Conservation (phyloP, 2,113 vertebrate species). For the Etheostoma spectabile region DNA sequence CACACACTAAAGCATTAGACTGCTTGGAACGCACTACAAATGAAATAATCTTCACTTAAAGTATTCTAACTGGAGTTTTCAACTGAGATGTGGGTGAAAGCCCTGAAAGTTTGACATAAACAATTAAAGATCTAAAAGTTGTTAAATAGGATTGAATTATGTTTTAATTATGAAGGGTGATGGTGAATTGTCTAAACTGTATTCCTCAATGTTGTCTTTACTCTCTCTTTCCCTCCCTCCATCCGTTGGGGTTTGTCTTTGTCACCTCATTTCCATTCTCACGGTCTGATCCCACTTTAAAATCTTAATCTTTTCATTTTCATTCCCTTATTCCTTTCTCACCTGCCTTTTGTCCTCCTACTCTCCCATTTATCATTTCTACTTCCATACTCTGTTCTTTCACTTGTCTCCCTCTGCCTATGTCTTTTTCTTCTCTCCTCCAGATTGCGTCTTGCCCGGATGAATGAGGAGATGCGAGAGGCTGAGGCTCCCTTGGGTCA, state of each 20-base stretch:
- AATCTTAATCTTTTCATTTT: neutral
- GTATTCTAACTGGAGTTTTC: neutral
- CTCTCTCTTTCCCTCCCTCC: neutral
- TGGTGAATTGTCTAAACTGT: neutral
- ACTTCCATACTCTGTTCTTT: neutral
- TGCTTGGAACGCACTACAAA: neutral
- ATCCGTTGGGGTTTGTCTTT: neutral
- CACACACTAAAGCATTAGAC: neutral
- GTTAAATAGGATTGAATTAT: neutral
- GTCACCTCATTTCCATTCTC: neutral
- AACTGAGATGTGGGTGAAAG: neutral
- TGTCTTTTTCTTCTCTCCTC: neutral
- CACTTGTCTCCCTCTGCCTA: neutral
- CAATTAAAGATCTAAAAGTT: neutral
- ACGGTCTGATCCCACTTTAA: neutral
- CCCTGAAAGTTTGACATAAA: neutral
- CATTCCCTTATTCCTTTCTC: neutral
- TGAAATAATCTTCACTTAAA: neutral
- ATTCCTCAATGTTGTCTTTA: slow-evolving; percentile 1
- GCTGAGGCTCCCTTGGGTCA: slow-evolving; percentile 95
- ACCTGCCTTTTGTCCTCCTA: neutral
- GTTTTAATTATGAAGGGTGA: neutral
- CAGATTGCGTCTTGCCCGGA: slow-evolving; percentile 95
- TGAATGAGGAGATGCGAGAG: slow-evolving; percentile 99
- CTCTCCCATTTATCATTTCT: neutral